phyloP scores from a whole-genome alignment of 1,140 invertebrate genomes.

The Lordiphosa clarofinis region DNA sequence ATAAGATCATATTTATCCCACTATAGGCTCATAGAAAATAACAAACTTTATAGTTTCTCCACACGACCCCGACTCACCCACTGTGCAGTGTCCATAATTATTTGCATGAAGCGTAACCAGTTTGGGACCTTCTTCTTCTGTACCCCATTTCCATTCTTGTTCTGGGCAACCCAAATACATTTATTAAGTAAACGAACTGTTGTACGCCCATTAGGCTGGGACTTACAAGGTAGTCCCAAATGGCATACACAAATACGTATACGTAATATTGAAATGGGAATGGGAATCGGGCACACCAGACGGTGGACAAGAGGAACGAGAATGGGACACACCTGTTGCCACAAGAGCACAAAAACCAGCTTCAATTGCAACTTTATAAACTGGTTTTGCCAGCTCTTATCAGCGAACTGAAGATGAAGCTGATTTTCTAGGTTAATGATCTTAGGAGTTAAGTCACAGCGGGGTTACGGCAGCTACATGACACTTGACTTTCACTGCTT shows the following conservation, averaged over 20 bases:
- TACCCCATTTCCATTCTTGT: conserved; percentile 29
- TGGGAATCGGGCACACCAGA: no score
- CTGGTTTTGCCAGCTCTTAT: conserved; percentile 34
- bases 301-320: not conserved
- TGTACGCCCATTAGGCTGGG: conserved; percentile 23
- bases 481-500: conserved; percentile 2
- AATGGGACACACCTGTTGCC: conserved; percentile 24
- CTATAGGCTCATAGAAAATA: no score
- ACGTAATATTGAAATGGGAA: conserved; percentile 65
- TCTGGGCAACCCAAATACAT: conserved; percentile 61
- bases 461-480: conserved; percentile 60
- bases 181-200: conserved; percentile 40
- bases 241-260: conserved; percentile 25
- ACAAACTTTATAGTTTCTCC: no score
- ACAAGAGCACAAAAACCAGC: conserved; percentile 50
- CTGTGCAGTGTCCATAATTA: conserved; percentile 10
- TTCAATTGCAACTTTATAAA: conserved; percentile 12
- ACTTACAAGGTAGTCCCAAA: conserved; percentile 2
- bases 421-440: conserved; percentile 66
- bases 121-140: conserved; percentile 26
- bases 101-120: conserved; percentile 40
- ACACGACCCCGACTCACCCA: no score
- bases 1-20: no score
- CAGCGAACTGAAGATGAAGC: conserved; percentile 15
- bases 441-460: conserved; percentile 40